Base-by-base conservation (phyloP, 23 tunicate genomes). In the Trididemnum nubilum region DNA sequence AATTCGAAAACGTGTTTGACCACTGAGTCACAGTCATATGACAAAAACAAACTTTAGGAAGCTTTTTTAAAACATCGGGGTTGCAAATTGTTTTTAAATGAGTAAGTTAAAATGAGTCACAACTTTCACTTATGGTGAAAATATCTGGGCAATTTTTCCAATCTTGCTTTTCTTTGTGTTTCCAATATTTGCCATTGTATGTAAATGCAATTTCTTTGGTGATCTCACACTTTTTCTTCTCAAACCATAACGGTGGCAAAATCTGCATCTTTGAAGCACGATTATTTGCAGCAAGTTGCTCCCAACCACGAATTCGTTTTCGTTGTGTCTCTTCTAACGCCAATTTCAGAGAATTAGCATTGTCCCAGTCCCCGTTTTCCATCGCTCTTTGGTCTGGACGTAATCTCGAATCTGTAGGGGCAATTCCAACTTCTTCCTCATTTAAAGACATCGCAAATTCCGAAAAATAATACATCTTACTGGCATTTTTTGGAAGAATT, bases 361-460 rank as follows among this genome's bases (percentile, higher is more conserved):
- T 75, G 52, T 95, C 99, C 99, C 99, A 95, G n/a, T 86, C 70
- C 22, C 88, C 90, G 22, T 95, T 74, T 71, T 95, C 99, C 99
- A 95, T 95, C 34, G 71, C 40, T 38, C 91, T 77, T 72, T 95
- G 99, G 36, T 95, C 99, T 0, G 94, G 94, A 35, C 99, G 77
- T 7, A 78, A 35, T 65, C 99, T 69, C 22, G 88, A 85, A 69
- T 95, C 99, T 32, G 99, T 95, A 25, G 99, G 99, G 15, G 99
- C 96, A 3, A 85, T 52, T 15, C 85, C 90, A 7, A 73, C 67
- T 34, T 66, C 88, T 64, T 35, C 51, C 64, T 95, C 95, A 71
- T 95, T 95, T 29, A 90, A 71, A 57, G 89, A 81, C 21, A 95
- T 58, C 28, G 99, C 90, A 33, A 95, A 75, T 7, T 44, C 58